Base-by-base conservation (phyloP, 2,888 invertebrate species). In the Eupithecia exiguata region DNA sequence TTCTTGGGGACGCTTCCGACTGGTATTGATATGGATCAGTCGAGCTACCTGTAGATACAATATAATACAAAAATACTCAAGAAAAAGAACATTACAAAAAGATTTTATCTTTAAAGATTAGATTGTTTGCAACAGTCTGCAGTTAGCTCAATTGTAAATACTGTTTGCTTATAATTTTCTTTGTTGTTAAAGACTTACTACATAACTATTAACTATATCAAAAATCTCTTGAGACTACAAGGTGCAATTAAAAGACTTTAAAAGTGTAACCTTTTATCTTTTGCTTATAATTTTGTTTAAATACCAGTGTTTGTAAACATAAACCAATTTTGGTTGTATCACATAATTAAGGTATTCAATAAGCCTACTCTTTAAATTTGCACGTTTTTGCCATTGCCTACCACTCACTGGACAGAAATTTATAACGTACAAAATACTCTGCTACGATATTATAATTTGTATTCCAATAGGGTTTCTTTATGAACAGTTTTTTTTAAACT, bases 261-360 rank as follows among this genome's bases (percentile, higher is more conserved):
- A 58, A 43, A 53, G 40, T 46, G 49, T 65, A 75, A 75, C 71
- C 70, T 70, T 71, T 61, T 5, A 43, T 10, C 40, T 10, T 53
- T 71, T 74, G 46, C 38, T 46, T 53, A 16, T 36, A 36, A 66
- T 53, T 80, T 82, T 75, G 75, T 80, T 81, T 81, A 83, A 84
- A 85, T 85, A 84, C 82, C 84, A 82, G 81, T 71, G 76, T 74
- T 78, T 80, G 80, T 80, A 84, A 81, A 79, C 80, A 80, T 80
- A 84, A 81, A 79, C 80, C 82, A 81, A 81, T 83, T 86, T 86
- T 78, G 81, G 82, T 75, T 71, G 80, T 83, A 83, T 86, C 83
- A 81, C 77, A 84, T 88, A 86, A 86, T 86, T 85, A 84, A 84
- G 75, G 81, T 83, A 87, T 87, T 88, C 86, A 89, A 87, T 88